Evolutionary conservation across 2,888 invertebrate species (phyloP), one percentile per base, ranked within the genome.

Genomic region (Caenorhabditis sp.): DNA sequence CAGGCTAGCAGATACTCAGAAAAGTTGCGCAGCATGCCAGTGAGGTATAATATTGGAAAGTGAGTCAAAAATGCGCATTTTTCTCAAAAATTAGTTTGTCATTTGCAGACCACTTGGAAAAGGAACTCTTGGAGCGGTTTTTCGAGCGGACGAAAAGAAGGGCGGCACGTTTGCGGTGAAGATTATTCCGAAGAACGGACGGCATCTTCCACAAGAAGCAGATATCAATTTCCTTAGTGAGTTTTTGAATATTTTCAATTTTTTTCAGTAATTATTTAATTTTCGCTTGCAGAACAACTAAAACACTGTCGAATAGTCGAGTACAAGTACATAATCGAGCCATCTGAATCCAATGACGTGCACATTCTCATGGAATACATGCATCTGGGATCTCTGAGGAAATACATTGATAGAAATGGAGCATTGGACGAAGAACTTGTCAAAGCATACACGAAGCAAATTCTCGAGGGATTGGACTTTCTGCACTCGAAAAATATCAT

Each of bases 341-440:
- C 77, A 20, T 32, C 40, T 15, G 62, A 64, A n/a, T 70, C 72
- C 2, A 70, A 82, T 28, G 83, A 83, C 32, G 77, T 85, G 8
- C 82, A 83, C 20, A 93, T 93, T 82, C 93, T 93, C 85, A 93
- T 93, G 92, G 93, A 93, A 87, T 93, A 92, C 83, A 93, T 93
- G 93, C 90, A 93, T 8, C 93, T 93, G 82, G 93, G 93, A 11
- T 93, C 93, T n/a, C 90, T 93, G 28, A 92, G 92, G 44, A 71
- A 83, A 11, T 74, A 78, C 20, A 78, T 85, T 24, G 71, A 78
- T 6, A 65, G 55, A 13, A 50, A 69, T 24, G 83, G 81, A 32
- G 51, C 77, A 5, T 8, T 82, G 22, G 32, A 72, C 53, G 61
- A 71, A 11, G 56, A 72, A n/a, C 22, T 78, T 2, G 64, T 69